A percentile compares a stretch with the other conserved stretches of the same genome.
Conservation (phyloP, 2,888 invertebrate genomes). For the Nycteola revayana region DNA sequence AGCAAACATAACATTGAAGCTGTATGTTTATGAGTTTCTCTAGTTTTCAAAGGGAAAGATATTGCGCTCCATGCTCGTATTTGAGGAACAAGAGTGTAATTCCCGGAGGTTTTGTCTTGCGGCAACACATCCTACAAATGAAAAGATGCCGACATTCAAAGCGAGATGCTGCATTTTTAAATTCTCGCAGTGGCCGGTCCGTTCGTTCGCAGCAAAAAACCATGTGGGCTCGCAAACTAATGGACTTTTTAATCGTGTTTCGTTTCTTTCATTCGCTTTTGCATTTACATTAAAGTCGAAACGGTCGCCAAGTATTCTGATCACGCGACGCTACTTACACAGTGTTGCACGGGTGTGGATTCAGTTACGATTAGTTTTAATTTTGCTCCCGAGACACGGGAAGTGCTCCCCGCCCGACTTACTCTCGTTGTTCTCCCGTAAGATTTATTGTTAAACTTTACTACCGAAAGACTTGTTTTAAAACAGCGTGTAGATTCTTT, state of each 20-base stretch:
- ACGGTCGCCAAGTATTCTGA: conserved; percentile 39
- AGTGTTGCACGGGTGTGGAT: conserved; percentile 33
- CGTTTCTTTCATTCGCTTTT: conserved; percentile 32
- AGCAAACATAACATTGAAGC: conserved; percentile 56
- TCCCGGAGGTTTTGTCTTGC: conserved; percentile 75
- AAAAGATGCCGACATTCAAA: conserved; percentile 69
- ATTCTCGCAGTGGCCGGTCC: conserved; percentile 48
- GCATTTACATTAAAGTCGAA: conserved; percentile 27
- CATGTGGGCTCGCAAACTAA: conserved; percentile 41
- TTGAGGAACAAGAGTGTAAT: conserved; percentile 75
- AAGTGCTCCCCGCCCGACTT: conserved; percentile 36
- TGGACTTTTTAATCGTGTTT: conserved; percentile 53
- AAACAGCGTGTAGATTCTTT: no score
- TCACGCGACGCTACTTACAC: conserved; percentile 42
- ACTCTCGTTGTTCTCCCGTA: conserved; percentile 24
- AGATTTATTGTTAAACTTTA: conserved; percentile 46
- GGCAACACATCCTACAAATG: conserved; percentile 68
- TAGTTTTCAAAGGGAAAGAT: conserved; percentile 71
- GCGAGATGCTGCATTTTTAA: conserved; percentile 67
- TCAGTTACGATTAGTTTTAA: conserved; percentile 54
- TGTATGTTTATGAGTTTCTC: conserved; percentile 69
- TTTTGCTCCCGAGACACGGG: conserved; percentile 45
- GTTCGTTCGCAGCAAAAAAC: conserved; percentile 36
- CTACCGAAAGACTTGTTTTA: background rate
- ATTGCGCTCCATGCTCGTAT: conserved; percentile 67